Evolutionary conservation across 2,888 invertebrate species (phyloP).

Genomic region (Amphiduros pacificus): DNA sequence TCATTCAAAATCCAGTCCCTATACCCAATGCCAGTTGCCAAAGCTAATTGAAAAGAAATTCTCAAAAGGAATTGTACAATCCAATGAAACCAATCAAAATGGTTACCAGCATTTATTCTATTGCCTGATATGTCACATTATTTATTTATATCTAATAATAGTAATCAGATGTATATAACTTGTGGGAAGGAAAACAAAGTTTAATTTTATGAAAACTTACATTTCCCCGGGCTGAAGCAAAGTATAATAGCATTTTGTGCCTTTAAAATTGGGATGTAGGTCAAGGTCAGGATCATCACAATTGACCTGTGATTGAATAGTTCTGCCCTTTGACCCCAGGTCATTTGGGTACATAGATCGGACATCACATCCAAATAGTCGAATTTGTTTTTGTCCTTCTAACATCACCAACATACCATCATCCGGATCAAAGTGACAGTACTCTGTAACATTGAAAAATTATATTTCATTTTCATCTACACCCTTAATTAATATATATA

Average conservation of each 20-base stretch:
- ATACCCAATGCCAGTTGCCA: no score
- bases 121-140: no score
- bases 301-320: conserved; percentile 35
- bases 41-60: no score
- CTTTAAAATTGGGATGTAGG: conserved; percentile 26
- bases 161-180: neutral
- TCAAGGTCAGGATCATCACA: conserved; percentile 31
- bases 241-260: conserved; percentile 31
- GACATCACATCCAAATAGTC: conserved; percentile 33
- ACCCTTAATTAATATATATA: no score
- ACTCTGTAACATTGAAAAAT: conserved; percentile 27
- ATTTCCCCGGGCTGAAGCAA: conserved; percentile 32
- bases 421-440: conserved; percentile 38
- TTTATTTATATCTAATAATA: neutral
- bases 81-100: no score
- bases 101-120: no score
- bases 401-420: conserved; percentile 36
- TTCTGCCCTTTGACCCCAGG: conserved; percentile 36
- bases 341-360: conserved; percentile 33
- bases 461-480: no score
- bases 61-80: no score
- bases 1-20: no score
- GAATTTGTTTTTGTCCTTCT: conserved; percentile 32
- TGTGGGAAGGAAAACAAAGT: neutral
- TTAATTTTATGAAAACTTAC: conserved; percentile 22